phyloP scores from a whole-genome alignment of 1,140 invertebrate species.

The Cryptotermes secundus region DNA sequence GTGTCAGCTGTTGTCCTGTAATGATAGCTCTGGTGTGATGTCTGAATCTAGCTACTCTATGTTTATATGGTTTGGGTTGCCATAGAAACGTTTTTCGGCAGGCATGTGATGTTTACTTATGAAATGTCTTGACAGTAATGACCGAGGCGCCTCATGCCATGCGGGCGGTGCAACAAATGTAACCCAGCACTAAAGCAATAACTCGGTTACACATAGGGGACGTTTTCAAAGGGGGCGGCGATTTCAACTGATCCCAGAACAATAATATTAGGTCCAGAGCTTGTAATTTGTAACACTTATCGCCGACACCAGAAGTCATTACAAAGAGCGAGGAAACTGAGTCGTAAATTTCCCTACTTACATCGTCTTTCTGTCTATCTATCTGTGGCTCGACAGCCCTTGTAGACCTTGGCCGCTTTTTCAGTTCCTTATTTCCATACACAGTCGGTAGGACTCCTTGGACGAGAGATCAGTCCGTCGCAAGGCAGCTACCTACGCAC shows the following conservation, averaged over 20 bases:
- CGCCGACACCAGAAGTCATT: no score
- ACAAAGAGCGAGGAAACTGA: no score
- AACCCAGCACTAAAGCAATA: neutral
- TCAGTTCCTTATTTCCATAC: no score
- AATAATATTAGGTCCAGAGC: no score
- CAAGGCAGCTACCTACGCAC: no score
- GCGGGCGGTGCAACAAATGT: neutral
- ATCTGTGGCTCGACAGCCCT: no score
- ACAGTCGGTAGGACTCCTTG: no score
- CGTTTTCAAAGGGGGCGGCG: neutral
- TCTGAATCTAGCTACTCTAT: neutral
- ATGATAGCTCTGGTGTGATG: neutral
- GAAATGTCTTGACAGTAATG: slow-evolving; percentile 12
- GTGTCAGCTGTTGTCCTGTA: neutral
- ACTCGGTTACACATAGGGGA: neutral
- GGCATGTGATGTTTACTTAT: slow-evolving; percentile 17
- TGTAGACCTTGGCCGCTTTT: no score
- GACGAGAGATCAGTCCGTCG: no score
- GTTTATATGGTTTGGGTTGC: neutral
- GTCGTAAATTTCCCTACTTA: no score
- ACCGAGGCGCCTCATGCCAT: neutral
- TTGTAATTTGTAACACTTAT: no score
- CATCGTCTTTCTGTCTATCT: no score
- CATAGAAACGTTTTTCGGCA: neutral
- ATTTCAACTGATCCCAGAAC: neutral